Conservation (phyloP, 2,888 invertebrate species). For the Serripes groenlandicus region DNA sequence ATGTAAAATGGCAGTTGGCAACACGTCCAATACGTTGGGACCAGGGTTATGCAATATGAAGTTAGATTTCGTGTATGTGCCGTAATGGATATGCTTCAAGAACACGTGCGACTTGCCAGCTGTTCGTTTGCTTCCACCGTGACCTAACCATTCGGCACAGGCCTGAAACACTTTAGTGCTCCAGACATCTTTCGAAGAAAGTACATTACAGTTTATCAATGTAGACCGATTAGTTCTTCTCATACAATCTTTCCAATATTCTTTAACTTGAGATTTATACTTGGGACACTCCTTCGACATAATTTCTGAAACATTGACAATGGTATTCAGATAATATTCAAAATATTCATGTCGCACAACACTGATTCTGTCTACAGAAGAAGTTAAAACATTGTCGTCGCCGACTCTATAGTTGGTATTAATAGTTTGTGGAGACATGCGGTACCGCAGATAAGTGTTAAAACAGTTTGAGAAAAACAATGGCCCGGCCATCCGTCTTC, state of each 20-base stretch:
- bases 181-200: background rate
- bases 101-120: background rate
- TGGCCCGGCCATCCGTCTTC: constrained; percentile 2
- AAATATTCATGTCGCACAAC: constrained; percentile 14
- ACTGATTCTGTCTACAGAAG: background rate
- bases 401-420: background rate
- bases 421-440: background rate
- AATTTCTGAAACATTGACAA: background rate
- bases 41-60: constrained; percentile 4
- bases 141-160: constrained; percentile 8
- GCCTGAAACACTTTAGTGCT: constrained; percentile 19
- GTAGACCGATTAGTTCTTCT: background rate
- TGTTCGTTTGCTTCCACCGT: constrained; percentile 2
- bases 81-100: constrained; percentile 7
- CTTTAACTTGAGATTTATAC: background rate
- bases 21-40: constrained; percentile 7
- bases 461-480: constrained; percentile 3
- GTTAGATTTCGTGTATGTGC: constrained; percentile 14
- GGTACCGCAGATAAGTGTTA: constrained; percentile 2
- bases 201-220: background rate
- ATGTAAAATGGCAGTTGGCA: constrained; percentile 2
- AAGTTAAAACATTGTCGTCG: background rate
- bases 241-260: background rate
- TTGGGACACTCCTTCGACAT: background rate
- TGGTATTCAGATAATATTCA: constrained; percentile 1